Evolutionary conservation across 2,113 vertebrate genomes (phyloP).

Genomic region (Morone chrysops): DNA sequence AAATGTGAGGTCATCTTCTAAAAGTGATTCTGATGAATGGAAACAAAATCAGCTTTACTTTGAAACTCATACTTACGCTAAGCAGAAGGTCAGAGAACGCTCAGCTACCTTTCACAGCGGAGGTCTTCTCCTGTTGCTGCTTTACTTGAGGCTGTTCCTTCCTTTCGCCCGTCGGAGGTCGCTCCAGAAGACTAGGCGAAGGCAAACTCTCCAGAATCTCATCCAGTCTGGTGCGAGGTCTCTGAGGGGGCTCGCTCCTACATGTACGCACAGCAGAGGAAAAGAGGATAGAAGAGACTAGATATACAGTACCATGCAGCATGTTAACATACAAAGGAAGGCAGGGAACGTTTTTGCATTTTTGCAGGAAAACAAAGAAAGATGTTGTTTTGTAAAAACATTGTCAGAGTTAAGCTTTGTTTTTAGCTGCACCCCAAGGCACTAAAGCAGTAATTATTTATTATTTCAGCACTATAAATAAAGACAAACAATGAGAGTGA

Average conservation of each 20-base stretch:
- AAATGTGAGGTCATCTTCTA: constrained; percentile 86
- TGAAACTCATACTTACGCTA: neutral
- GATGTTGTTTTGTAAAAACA: constrained; percentile 2
- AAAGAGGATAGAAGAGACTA: neutral
- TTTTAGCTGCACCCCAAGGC: constrained; percentile 16
- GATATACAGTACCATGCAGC: neutral
- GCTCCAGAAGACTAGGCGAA: constrained; percentile 78
- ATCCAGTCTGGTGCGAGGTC: constrained; percentile 86
- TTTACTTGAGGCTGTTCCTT: constrained; percentile 76
- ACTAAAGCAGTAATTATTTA: constrained; percentile 54
- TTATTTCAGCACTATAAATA: constrained; percentile 50
- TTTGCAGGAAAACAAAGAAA: neutral
- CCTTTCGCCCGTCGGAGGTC: constrained; percentile 75
- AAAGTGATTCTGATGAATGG: constrained; percentile 33
- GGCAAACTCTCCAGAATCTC: constrained; percentile 88
- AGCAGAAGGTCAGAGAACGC: too few relatives aligned
- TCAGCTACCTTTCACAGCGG: constrained; percentile 65
- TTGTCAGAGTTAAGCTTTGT: constrained; percentile 16
- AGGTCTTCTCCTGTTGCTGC: constrained; percentile 64
- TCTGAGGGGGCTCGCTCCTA: constrained; percentile 80
- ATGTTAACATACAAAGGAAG: neutral
- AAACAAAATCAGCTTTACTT: neutral
- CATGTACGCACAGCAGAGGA: neutral
- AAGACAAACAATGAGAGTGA: constrained; percentile 3
- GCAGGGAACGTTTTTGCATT: too few relatives aligned